Base-by-base conservation (phyloP, 2,888 invertebrate genomes). In the Asteroscopus sphinx region DNA sequence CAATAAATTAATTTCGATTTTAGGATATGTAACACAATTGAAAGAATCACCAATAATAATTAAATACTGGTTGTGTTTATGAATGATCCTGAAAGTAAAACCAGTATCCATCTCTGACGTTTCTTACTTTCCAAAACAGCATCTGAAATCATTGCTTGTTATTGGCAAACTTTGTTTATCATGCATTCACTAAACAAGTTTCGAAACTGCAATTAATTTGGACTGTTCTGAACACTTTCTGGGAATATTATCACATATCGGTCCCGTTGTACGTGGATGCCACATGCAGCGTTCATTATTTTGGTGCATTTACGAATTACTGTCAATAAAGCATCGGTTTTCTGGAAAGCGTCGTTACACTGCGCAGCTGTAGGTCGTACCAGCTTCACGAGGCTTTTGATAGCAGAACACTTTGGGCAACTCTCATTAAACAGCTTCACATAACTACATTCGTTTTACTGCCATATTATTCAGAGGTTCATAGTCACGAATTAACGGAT, bases 291-390 rank as follows among this genome's bases (percentile, higher is more conserved):
- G 80, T 76, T 78, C 80, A 83, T 87, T 84, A 89, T 85, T 86
- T 82, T 76, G 79, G 79, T 77, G 77, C 81, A 82, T 85, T 89
- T 79, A 83, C 86, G 82, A 87, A 89, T 90, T 89, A 86, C 80
- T 87, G 84, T 81, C 87, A 81, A 88, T 89, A 89, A 90, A 90
- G 80, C 85, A 86, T 83, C 80, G 82, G 82, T 81, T 88, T 89
- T 87, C 90, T 87, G 81, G 89, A 89, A 89, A 88, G 70, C 79
- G 65, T 81, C 80, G 77, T 88, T 82, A 83, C 73, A 74, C 69
- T 72, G 76, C 80, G 73, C 89, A 89, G 86, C 88, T 90, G 89
- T 84, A 85, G 81, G 80, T 79, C 84, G 83, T 86, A 81, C 77
- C 56, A 62, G 68, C 77, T 79, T 80, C 78, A 71, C 65, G 52